These are phyloP conservation scores for Rhamnusium bicolor DNA, from an alignment of 2,888 invertebrate species.

Conservation along the genomic window DNA sequence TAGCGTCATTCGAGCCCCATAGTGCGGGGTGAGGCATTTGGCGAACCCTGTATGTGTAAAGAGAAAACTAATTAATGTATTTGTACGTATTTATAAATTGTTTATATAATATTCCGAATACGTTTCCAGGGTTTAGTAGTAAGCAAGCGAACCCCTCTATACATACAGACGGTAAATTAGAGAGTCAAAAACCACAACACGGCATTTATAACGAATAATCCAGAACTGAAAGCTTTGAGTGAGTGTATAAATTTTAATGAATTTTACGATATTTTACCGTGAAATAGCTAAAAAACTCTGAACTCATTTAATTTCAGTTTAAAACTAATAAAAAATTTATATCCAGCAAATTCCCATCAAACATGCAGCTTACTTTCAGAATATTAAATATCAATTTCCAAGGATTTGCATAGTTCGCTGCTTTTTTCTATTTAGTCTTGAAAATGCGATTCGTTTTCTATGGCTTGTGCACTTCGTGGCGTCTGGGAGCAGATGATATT, in stretches of 20 bases:
- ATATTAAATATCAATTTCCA: conserved; percentile 30
- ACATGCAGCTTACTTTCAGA: conserved; percentile 28
- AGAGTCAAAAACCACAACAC: not conserved
- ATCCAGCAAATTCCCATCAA: conserved; percentile 20
- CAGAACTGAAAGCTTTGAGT: not conserved
- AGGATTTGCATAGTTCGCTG: conserved; percentile 24
- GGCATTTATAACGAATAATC: not conserved
- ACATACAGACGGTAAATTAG: not conserved
- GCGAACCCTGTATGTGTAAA: no score
- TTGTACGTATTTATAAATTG: not conserved
- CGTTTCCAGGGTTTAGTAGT: not conserved
- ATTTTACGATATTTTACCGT: conserved; percentile 1
- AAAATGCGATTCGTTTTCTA: conserved; percentile 11
- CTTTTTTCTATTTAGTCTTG: conserved; percentile 13
- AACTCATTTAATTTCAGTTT: conserved; percentile 22
- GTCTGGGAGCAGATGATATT: conserved; percentile 14
- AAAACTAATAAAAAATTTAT: conserved; percentile 30
- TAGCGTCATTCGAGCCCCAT: no score
- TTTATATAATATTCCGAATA: not conserved
- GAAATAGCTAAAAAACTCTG: conserved; percentile 3
- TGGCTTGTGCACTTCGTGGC: not conserved
- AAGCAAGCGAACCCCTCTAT: not conserved
- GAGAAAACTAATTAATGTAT: not conserved
- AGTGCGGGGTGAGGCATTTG: no score
- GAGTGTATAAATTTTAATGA: conserved; percentile 23